Evolutionary conservation across 2,888 invertebrate species (phyloP).

Genomic region (Diaprepes abbreviatus): DNA sequence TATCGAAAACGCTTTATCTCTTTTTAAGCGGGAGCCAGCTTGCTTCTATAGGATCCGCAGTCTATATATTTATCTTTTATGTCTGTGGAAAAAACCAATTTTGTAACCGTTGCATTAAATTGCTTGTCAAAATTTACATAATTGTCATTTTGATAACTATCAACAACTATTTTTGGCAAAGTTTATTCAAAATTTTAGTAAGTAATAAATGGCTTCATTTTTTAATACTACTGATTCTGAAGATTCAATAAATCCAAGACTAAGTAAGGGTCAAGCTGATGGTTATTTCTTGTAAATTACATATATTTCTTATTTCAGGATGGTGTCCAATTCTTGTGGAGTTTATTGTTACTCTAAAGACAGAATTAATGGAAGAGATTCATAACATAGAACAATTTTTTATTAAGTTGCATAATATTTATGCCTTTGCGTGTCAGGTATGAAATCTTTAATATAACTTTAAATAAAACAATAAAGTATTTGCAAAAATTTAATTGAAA

Average conservation of each 20-base stretch:
- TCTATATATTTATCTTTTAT: no score
- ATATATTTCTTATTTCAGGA: slow-evolving; percentile 48
- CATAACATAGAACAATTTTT: slow-evolving; percentile 63
- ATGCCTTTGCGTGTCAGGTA: slow-evolving; percentile 64
- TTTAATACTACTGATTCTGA: slow-evolving; percentile 32
- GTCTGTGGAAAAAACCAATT: no score
- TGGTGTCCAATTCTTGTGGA: slow-evolving; percentile 50
- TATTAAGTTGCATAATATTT: slow-evolving; percentile 61
- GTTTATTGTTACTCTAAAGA: slow-evolving; percentile 45
- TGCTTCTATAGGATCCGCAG: no score
- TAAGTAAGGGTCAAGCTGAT: slow-evolving; percentile 20
- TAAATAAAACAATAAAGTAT: no score
- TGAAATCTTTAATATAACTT: no score
- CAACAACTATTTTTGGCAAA: not conserved
- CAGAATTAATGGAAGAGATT: slow-evolving; percentile 58
- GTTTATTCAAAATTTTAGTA: slow-evolving; percentile 53
- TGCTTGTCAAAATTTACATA: not conserved
- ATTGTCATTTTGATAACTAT: not conserved
- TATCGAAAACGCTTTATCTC: no score
- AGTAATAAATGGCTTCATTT: slow-evolving; percentile 49
- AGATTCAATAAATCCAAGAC: slow-evolving; percentile 35
- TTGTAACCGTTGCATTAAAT: no score
- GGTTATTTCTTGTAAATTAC: not conserved
- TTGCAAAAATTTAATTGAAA: no score
- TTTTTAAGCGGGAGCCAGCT: no score